Percentiles rank a stretch among this genome's conserved stretches.
Evolutionary conservation across 2,113 vertebrate species (phyloP).

Genomic region (Pelobates fuscus): DNA sequence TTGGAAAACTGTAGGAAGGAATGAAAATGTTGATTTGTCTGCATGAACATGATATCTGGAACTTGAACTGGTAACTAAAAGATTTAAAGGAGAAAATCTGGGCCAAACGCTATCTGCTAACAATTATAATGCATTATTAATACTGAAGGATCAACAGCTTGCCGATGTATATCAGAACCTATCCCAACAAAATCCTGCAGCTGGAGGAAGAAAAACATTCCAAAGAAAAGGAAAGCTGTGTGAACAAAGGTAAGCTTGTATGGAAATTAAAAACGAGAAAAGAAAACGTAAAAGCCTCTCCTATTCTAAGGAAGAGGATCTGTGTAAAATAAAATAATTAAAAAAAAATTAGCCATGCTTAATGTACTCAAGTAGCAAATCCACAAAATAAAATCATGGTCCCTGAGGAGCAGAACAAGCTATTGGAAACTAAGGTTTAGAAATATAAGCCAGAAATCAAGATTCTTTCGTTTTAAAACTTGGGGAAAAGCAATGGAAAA

Average conservation of each 20-base stretch:
- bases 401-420: too few relatives aligned
- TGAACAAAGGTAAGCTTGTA: slow-evolving; percentile 2
- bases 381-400: background rate
- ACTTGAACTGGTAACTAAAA: background rate
- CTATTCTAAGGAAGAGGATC: slow-evolving; percentile 55
- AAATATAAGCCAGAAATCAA: too few relatives aligned
- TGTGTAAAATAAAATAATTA: background rate
- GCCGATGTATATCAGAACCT: background rate
- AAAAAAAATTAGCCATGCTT: background rate
- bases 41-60: background rate
- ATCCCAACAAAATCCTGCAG: slow-evolving; percentile 2
- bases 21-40: background rate
- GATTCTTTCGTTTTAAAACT: too few relatives aligned
- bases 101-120: background rate
- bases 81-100: background rate
- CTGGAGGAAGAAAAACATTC: slow-evolving; percentile 1
- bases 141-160: background rate
- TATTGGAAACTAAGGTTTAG: too few relatives aligned
- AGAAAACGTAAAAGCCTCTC: slow-evolving; percentile 39
- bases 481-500: too few relatives aligned
- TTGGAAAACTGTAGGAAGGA: too few relatives aligned
- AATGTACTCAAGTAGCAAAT: background rate
- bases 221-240: slow-evolving; percentile 1
- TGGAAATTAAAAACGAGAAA: background rate
- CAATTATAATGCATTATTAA: slow-evolving; percentile 2